These are phyloP conservation scores for Leuciscus waleckii DNA, from an alignment of 2,797 vertebrate species.

Conservation along the genomic window DNA sequence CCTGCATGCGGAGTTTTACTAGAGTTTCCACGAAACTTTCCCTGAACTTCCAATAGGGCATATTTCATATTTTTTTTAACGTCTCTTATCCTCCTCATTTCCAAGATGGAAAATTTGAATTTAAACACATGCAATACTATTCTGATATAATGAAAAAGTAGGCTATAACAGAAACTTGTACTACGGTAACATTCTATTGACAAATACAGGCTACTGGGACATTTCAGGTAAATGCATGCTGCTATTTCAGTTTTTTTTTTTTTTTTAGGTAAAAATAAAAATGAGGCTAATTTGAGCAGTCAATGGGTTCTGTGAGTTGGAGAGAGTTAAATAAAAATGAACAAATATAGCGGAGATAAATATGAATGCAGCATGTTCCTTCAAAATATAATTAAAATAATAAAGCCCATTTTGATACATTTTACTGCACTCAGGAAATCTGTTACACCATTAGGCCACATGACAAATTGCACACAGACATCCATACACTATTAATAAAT, in stretches of 20 bases:
- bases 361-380: not conserved
- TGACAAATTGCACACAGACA: not conserved
- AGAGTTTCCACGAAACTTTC: conserved; percentile 19
- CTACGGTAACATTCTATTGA: not conserved
- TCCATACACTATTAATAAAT: not conserved
- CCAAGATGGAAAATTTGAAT: not conserved
- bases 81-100: not conserved
- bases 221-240: not conserved
- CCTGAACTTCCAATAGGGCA: not conserved
- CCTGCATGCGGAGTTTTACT: not conserved
- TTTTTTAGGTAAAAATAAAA: too few species aligned
- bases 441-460: not conserved
- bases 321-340: not conserved
- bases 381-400: not conserved
- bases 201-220: not conserved
- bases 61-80: not conserved
- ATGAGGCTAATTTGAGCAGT: not conserved
- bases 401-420: not conserved
- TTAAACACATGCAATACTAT: not conserved
- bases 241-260: not conserved
- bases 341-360: not conserved
- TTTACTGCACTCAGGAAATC: not conserved
- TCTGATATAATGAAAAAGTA: not conserved
- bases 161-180: not conserved
- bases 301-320: too few species aligned